Evolutionary conservation across 2,113 vertebrate species (phyloP).

Genomic region (Hypomesus transpacificus): DNA sequence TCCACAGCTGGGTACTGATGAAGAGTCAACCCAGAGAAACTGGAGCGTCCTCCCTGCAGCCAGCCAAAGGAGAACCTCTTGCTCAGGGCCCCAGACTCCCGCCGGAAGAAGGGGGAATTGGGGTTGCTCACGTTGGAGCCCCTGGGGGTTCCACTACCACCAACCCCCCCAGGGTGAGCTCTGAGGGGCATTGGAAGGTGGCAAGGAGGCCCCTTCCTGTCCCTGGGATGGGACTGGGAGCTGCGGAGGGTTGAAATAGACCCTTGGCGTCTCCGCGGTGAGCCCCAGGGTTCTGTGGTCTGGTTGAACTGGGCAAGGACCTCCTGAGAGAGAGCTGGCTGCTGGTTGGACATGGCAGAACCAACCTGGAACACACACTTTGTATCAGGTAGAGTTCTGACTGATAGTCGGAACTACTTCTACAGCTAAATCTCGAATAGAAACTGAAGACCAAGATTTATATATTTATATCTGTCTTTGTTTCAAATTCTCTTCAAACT

Average conservation of each 20-base stretch:
- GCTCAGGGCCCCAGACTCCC: constrained; percentile 19
- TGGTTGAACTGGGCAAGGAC: constrained; percentile 37
- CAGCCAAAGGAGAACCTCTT: constrained; percentile 66
- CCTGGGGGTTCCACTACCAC: constrained; percentile 34
- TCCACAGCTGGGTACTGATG: constrained; percentile 40
- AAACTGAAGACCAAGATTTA: too few relatives aligned
- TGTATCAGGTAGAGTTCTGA: neutral
- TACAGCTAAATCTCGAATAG: too few relatives aligned
- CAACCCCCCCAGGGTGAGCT: neutral
- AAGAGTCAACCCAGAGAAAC: constrained; percentile 72
- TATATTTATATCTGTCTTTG: too few relatives aligned
- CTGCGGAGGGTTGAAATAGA: constrained; percentile 52
- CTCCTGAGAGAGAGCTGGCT: constrained; percentile 41
- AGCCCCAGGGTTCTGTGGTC: constrained; percentile 19
- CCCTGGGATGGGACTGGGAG: constrained; percentile 21
- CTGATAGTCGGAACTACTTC: neutral
- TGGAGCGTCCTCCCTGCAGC: constrained; percentile 60
- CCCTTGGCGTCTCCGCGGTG: neutral
- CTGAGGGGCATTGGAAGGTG: constrained; percentile 27
- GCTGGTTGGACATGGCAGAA: constrained; percentile 36
- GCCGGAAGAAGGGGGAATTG: constrained; percentile 14
- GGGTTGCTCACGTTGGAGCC: constrained; percentile 36
- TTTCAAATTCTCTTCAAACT: too few relatives aligned
- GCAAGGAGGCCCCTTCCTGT: neutral
- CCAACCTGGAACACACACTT: constrained; percentile 2